Conservation (phyloP, 1,140 invertebrate genomes). For the Zaprionus camerounensis region DNA sequence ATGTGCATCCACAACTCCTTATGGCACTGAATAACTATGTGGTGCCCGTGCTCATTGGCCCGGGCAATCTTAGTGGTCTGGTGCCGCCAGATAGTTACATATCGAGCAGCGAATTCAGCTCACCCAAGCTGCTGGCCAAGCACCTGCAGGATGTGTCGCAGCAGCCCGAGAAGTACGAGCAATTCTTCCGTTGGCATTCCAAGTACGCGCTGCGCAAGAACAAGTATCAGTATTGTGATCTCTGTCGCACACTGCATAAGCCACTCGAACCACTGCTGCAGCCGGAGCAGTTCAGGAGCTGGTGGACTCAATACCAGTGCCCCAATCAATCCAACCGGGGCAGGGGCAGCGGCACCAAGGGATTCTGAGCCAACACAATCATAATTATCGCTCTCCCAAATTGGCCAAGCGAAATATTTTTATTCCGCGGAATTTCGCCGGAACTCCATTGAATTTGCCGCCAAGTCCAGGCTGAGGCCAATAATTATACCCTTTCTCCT, state of each 20-base stretch:
- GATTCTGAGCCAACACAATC: slow-evolving; percentile 37
- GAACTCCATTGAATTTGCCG: slow-evolving; percentile 69
- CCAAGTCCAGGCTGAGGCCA: slow-evolving; percentile 34
- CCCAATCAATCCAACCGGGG: slow-evolving; percentile 15
- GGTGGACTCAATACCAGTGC: slow-evolving; percentile 59
- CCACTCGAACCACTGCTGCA: not conserved
- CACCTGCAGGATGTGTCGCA: slow-evolving; percentile 17
- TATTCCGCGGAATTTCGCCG: slow-evolving; percentile 73
- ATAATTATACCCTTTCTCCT: slow-evolving; percentile 47
- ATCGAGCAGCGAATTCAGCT: slow-evolving; percentile 28
- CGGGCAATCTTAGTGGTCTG: slow-evolving; percentile 39
- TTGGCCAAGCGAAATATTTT: slow-evolving; percentile 56
- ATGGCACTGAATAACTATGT: slow-evolving; percentile 40
- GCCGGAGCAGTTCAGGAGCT: slow-evolving; percentile 34
- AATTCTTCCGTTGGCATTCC: slow-evolving; percentile 58
- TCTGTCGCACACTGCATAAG: slow-evolving; percentile 35
- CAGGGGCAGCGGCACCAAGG: not conserved
- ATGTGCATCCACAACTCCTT: slow-evolving; percentile 48
- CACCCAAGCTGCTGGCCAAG: slow-evolving; percentile 28
- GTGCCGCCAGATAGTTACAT: slow-evolving; percentile 49
- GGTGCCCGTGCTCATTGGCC: slow-evolving; percentile 58
- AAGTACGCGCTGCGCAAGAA: slow-evolving; percentile 39
- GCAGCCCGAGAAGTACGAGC: slow-evolving; percentile 15
- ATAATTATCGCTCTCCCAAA: slow-evolving; percentile 73
- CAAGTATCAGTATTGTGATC: slow-evolving; percentile 43